Base-by-base conservation (phyloP, 1,140 invertebrate species). In the Megalopta genalis region DNA sequence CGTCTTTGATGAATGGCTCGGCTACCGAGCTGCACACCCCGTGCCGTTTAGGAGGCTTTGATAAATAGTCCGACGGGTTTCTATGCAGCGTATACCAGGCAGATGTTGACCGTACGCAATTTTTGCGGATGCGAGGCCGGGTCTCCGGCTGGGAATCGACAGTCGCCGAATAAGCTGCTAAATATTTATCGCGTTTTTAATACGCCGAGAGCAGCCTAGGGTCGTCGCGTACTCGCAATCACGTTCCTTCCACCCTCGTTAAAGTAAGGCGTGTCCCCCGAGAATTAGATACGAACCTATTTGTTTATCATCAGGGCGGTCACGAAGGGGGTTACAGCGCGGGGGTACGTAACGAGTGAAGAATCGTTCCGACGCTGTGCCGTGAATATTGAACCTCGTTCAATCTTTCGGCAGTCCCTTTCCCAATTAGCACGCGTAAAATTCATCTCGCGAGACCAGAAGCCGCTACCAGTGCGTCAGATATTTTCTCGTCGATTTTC, bases 221-320 rank as follows among this genome's bases (percentile, higher is more conserved):
- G 42, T 46, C 14, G 42, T 12, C 9, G 2, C 42, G 42, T 46
- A 12, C 42, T 46, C 12, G 12, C 14, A 46, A 14, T 12, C 42
- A 10, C 42, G 14, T 46, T 12, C 42, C 42, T 46, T 46, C 9
- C 54, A 25, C 67, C 32, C 23, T 8, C 1, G 21, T 23, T 23
- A 69, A 72, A 82, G 74, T 70, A 69, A 78, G 80, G 64, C 63
- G 49, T 21, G 57, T 80, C 71, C 63, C 83, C 23, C 18, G 67
- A 54, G 66, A 59, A 83, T 81, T 64, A 66, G 80, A 83, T 81
- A 84, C 68, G 84, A 82, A 87, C 83, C 74, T 88, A 69, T 87
- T 87, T 88, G 81, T 85, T 79, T 87, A 88, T 86, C 83, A 67
- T 77, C 71, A 79, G 32, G 6, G n/a, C 52, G 70, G 32, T 62